Evolutionary conservation across 1,140 invertebrate species (phyloP), one percentile per base, ranked within the genome.

Genomic region (Halesus radiatus): DNA sequence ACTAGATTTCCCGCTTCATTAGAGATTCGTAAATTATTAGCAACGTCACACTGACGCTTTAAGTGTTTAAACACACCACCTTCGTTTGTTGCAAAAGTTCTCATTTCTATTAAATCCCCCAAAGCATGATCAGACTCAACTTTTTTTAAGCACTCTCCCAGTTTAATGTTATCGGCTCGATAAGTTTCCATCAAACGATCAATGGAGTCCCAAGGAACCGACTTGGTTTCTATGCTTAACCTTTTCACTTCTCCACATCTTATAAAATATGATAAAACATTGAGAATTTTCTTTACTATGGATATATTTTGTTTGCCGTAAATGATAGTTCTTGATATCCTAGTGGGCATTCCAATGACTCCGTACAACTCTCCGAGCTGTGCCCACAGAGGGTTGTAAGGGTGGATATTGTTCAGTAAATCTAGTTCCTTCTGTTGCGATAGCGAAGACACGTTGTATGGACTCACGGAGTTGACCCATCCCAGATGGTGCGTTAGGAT

Each of bases 401-500:
- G 91, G 81, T 89, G 85, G 75, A 87, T 85, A 37, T 86, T 86
- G 58, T 77, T 82, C 0, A 85, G 52, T 1, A 84, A 82, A 29
- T 89, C 88, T 15, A 83, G 50, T 64, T 81, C 82, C 64, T 81
- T 83, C 26, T 80, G 81, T 70, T 83, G 81, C 26, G 54, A 68
- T 23, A 58, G 45, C 23, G 85, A 75, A 29, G 88, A 86, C 73
- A 88, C 80, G 56, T 79, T 83, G 82, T 89, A 89, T 0, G 89
- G 89, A 78, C 89, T 89, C 15, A 96, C 93, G 0, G 95, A 96
- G 23, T 94, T 92, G 66, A 97, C 95, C 97, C 96, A 98, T 2
- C 96, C 95, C 20, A 97, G 90, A 87, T 98, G 97, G 89, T 97
- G 92, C 0, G 96, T 97, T 60, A 98, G 88, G 26, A 98, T 94